Evolutionary conservation across 2,113 vertebrate species (phyloP).

Genomic region (Pluvianellus socialis): DNA sequence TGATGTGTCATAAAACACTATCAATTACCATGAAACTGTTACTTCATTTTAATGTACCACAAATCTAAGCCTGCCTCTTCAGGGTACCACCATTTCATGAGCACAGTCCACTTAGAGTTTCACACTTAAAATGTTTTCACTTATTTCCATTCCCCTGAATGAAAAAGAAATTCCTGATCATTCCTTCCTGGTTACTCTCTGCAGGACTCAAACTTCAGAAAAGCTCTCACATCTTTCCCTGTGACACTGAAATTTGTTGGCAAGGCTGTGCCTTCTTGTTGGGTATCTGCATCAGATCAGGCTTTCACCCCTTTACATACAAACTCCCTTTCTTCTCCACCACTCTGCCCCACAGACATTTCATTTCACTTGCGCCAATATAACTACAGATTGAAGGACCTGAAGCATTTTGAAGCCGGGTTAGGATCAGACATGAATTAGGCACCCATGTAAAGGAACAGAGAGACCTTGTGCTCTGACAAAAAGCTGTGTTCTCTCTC

Average conservation of each 20-base stretch:
- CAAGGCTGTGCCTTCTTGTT: not conserved
- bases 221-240: not conserved
- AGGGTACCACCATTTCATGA: not conserved
- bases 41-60: slow-evolving; percentile 45
- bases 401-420: not conserved
- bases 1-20: slow-evolving; percentile 59
- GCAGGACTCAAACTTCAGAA: not conserved
- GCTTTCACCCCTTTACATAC: not conserved
- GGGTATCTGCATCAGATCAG: not conserved
- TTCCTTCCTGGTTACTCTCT: not conserved
- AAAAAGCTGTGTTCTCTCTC: not conserved
- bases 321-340: not conserved
- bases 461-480: not conserved
- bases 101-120: not conserved
- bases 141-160: not conserved
- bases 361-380: not conserved
- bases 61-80: slow-evolving; percentile 47
- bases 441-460: not conserved
- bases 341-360: not conserved
- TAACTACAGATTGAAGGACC: not conserved
- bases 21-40: slow-evolving; percentile 44
- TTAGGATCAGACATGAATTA: not conserved
- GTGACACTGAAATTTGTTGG: not conserved
- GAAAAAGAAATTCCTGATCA: not conserved
- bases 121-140: not conserved